These are phyloP conservation scores for Poecilus cupreus DNA, from an alignment of 2,888 invertebrate genomes.

Conservation along the genomic window DNA sequence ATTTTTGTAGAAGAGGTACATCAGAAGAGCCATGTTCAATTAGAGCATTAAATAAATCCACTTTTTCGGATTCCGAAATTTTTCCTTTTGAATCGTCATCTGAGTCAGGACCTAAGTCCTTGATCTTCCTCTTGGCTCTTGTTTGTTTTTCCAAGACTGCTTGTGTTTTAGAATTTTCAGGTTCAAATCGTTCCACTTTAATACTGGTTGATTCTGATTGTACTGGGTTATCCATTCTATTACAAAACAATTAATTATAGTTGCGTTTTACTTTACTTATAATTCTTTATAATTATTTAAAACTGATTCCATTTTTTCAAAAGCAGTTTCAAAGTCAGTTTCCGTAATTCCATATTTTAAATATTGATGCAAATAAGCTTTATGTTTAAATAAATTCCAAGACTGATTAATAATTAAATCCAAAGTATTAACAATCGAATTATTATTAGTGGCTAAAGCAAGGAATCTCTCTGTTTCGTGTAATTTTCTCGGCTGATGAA, in stretches of 20 bases:
- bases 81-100: background rate
- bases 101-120: background rate
- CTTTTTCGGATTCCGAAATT: slow-evolving; percentile 15
- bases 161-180: background rate
- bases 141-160: background rate
- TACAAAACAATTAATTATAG: slow-evolving; percentile 27
- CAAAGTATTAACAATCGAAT: slow-evolving; percentile 69
- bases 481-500: slow-evolving; percentile 70
- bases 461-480: slow-evolving; percentile 72
- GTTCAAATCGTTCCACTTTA: background rate
- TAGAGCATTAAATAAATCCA: slow-evolving; percentile 21
- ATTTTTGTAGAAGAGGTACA: slow-evolving; percentile 65
- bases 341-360: slow-evolving; percentile 73
- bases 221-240: slow-evolving; percentile 37
- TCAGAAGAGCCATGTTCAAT: slow-evolving; percentile 66
- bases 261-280: slow-evolving; percentile 58
- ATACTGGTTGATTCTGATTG: background rate
- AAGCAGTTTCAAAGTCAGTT: slow-evolving; percentile 73
- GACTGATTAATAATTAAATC: slow-evolving; percentile 72
- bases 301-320: slow-evolving; percentile 73
- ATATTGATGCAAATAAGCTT: slow-evolving; percentile 75
- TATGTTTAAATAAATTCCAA: slow-evolving; percentile 73
- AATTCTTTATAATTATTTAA: slow-evolving; percentile 72
- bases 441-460: slow-evolving; percentile 72
- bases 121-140: background rate